phyloP scores from a whole-genome alignment of 2,888 invertebrate genomes.

The Drosophila putrida region DNA sequence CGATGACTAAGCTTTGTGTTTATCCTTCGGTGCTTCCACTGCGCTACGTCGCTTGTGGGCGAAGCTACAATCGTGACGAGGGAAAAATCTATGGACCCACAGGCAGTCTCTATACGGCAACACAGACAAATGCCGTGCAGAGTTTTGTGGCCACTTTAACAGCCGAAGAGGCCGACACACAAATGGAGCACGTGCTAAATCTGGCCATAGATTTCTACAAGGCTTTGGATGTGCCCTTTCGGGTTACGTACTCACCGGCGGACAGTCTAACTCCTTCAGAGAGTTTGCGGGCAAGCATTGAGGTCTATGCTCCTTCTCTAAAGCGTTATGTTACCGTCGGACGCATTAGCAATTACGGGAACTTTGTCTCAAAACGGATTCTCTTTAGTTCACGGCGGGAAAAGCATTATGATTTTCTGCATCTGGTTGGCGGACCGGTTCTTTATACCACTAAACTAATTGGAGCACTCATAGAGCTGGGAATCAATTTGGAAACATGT shows the following conservation, averaged over 20 bases:
- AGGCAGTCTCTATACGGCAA: conserved; percentile 87
- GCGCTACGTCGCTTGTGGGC: conserved; percentile 89
- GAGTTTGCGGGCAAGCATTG: conserved; percentile 89
- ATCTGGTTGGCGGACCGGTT: conserved; percentile 90
- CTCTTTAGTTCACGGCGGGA: conserved; percentile 89
- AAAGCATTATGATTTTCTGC: conserved; percentile 88
- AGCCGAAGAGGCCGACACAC: conserved; percentile 85
- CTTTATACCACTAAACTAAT: conserved; percentile 91
- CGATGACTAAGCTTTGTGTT: conserved; percentile 88
- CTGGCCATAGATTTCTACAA: conserved; percentile 88
- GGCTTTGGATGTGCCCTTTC: conserved; percentile 89
- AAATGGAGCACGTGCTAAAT: conserved; percentile 87
- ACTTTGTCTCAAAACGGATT: conserved; percentile 92
- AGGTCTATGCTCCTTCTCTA: conserved; percentile 90
- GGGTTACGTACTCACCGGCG: conserved; percentile 88
- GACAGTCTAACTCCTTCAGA: conserved; percentile 88
- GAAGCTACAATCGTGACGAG: conserved; percentile 87
- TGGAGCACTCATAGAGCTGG: conserved; percentile 90
- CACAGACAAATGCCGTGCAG: conserved; percentile 90
- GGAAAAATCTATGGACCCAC: conserved; percentile 74
- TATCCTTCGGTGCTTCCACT: conserved; percentile 89
- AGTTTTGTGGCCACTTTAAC: conserved; percentile 88
- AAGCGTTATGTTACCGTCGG: conserved; percentile 90
- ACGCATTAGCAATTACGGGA: conserved; percentile 89
- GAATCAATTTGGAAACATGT: conserved; percentile 72